Evolutionary conservation across 2,113 vertebrate genomes (phyloP).

Genomic region (Embiotoca jacksoni): DNA sequence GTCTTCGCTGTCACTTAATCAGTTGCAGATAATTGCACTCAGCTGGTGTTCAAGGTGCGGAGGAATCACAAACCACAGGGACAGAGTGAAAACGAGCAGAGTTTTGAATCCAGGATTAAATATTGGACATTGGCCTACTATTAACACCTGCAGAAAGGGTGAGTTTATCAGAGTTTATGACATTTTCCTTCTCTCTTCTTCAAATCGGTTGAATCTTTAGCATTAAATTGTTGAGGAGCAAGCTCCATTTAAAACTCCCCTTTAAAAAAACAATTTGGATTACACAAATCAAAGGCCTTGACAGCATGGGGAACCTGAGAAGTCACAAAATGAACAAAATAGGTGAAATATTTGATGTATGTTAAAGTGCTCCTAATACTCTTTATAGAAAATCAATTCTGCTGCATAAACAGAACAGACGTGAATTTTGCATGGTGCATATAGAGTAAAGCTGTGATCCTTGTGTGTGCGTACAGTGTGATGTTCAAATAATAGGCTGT

Average conservation of each 20-base stretch:
- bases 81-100: conserved; percentile 21
- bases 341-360: not conserved
- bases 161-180: not conserved
- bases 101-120: conserved; percentile 31
- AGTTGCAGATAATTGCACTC: conserved; percentile 41
- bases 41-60: conserved; percentile 28
- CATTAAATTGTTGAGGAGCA: not conserved
- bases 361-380: not conserved
- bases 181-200: not conserved
- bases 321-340: no score
- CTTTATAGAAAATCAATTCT: not conserved
- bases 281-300: not conserved
- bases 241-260: not conserved
- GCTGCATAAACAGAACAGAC: not conserved
- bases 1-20: conserved; percentile 15
- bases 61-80: conserved; percentile 14
- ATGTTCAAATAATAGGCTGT: conserved; percentile 26
- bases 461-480: conserved; percentile 8
- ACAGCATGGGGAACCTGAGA: no score
- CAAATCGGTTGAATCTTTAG: not conserved
- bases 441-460: conserved; percentile 45
- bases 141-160: not conserved
- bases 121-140: not conserved
- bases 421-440: conserved; percentile 7
- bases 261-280: not conserved